phyloP scores from a whole-genome alignment of 1,140 invertebrate genomes.

The Caenorhabditis briggsae region DNA sequence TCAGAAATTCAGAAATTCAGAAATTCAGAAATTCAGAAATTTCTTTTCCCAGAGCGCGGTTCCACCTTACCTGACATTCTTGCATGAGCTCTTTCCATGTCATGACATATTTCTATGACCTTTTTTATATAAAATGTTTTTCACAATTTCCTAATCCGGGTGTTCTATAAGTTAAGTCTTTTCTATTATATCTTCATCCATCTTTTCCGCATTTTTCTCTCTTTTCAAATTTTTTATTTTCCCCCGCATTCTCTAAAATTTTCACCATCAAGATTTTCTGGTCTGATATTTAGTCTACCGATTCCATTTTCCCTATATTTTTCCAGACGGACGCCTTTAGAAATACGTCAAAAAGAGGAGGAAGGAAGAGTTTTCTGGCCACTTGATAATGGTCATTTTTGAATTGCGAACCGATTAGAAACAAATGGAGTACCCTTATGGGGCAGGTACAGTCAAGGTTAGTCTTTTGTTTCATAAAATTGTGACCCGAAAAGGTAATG shows the following conservation, averaged over 20 bases:
- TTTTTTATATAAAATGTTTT: not conserved
- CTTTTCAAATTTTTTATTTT: not conserved
- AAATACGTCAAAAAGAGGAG: too few relatives aligned
- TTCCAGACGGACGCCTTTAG: too few relatives aligned
- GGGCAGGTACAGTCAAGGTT: conserved; percentile 54
- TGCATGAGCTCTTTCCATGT: too few relatives aligned
- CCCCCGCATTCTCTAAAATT: not conserved
- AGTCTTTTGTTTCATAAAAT: not conserved
- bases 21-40: too few relatives aligned
- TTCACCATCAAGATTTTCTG: not conserved
- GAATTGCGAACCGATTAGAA: not conserved
- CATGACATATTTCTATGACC: not conserved
- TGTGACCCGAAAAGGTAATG: not conserved
- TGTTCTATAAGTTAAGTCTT: not conserved
- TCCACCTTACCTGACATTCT: too few relatives aligned
- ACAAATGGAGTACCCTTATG: conserved; percentile 42
- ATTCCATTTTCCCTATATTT: too few relatives aligned
- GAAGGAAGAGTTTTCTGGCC: not conserved
- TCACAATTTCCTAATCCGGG: not conserved
- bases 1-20: too few relatives aligned
- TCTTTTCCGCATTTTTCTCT: conserved; percentile 19
- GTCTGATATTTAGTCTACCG: too few relatives aligned
- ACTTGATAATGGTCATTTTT: conserved; percentile 33
- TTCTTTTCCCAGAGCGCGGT: too few relatives aligned
- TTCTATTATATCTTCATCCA: not conserved